Base-by-base conservation (phyloP, 2,113 vertebrate species). In the Macquaria australasica region DNA sequence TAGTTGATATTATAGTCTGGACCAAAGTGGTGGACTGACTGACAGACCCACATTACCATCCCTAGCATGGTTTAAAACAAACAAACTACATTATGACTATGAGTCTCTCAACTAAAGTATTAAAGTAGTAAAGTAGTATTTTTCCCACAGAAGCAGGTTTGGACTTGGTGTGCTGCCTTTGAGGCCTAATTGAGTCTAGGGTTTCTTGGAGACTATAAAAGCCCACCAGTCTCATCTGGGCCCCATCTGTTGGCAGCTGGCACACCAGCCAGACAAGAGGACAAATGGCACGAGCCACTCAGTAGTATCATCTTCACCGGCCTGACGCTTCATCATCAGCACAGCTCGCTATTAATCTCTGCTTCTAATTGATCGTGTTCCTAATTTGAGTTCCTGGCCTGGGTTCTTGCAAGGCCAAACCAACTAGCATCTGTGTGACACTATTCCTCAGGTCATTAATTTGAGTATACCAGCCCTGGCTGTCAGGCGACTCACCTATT, bases 211-310 rank as follows among this genome's bases (percentile, higher is more conserved):
- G 83, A 64, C 85, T 48, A 71, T 90, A 84, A 92, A 94, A 92
- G 81, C n/a, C 68, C 80, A 62, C 51, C 60, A 45, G 84, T 74
- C 51, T 94, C 91, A 94, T 94, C 91, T 94, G 94, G 89, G 73
- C 37, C 51, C 92, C 93, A 94, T 94, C 92, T 95, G 95, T 92
- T 89, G 74, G 76, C 71, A 34, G 83, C 53, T 39, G 74, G 77
- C 74, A 73, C 81, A 69, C 18, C 73, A 91, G 85, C 83, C 91
- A 82, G 80, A 88, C 78, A 55, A 63, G 67, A 87, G 79, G 71
- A 88, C 79, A 66, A 85, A 81, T 21, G 31, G 64, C 75, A 79
- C 9, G 20, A 83, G 73, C 64, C 73, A 48, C 68, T 84, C 86
- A 53, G 25, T 28, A 23, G 55, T 72, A 39, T 84, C 43, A 28